Conservation (phyloP, 2,888 invertebrate genomes). For the Drosophila neotestacea region DNA sequence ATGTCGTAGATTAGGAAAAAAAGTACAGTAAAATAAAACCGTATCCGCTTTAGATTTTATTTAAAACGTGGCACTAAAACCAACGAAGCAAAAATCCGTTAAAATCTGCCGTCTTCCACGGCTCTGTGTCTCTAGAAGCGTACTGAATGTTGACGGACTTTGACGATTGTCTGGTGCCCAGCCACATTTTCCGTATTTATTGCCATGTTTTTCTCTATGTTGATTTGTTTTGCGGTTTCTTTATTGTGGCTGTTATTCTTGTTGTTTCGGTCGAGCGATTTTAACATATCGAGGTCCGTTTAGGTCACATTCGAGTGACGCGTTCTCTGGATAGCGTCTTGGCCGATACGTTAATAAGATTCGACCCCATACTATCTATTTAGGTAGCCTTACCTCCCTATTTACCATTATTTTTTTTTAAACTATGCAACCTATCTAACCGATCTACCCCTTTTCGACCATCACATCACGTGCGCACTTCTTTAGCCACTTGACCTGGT, state of each 20-base stretch:
- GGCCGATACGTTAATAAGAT: constrained; percentile 71
- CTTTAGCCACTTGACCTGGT: constrained; percentile 72
- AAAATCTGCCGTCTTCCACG: constrained; percentile 52
- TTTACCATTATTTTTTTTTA: background rate
- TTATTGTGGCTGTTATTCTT: constrained; percentile 23
- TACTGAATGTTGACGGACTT: constrained; percentile 53
- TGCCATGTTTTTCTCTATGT: constrained; percentile 8
- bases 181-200: constrained; percentile 29
- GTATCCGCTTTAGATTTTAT: background rate
- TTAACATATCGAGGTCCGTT: constrained; percentile 7
- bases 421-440: background rate
- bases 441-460: too few relatives aligned
- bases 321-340: constrained; percentile 56
- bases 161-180: constrained; percentile 20
- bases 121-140: constrained; percentile 56
- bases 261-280: constrained; percentile 27
- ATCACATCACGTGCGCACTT: constrained; percentile 51
- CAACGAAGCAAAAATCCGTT: constrained; percentile 26
- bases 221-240: constrained; percentile 36
- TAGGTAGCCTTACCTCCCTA: background rate
- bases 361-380: constrained; percentile 25
- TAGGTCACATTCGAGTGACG: constrained; percentile 15
- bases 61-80: background rate
- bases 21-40: background rate
- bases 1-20: too few relatives aligned